Evolutionary conservation across 2,113 vertebrate genomes (phyloP).

Genomic region (Cephalophus harveyi): DNA sequence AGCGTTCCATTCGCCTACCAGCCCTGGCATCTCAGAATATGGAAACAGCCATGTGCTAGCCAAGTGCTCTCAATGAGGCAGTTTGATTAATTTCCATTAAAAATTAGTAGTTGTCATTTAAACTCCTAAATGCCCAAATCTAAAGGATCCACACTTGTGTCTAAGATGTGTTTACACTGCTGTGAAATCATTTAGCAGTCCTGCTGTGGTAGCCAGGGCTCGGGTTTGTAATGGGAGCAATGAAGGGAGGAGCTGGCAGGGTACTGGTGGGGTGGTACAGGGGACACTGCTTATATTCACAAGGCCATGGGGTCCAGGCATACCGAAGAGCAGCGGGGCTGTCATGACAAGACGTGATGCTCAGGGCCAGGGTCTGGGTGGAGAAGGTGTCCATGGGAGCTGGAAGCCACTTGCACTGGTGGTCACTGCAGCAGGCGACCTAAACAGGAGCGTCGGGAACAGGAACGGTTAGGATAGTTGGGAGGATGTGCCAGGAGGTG

Average conservation of each 20-base stretch:
- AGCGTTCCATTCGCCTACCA: not conserved
- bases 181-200: not conserved
- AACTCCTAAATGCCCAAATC: not conserved
- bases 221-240: not conserved
- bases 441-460: constrained; percentile 37
- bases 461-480: rapidly evolving
- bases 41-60: not conserved
- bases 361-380: constrained; percentile 72
- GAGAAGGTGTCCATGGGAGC: constrained; percentile 64
- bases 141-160: not conserved
- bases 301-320: constrained; percentile 92
- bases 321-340: constrained; percentile 84
- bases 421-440: constrained; percentile 84
- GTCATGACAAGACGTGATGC: constrained; percentile 39
- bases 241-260: constrained; percentile 89
- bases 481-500: not conserved
- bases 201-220: not conserved
- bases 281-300: constrained; percentile 86
- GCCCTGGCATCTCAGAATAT: not conserved
- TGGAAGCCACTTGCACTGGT: constrained; percentile 76
- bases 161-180: not conserved
- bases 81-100: not conserved
- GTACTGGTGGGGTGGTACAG: constrained; percentile 81
- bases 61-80: not conserved
- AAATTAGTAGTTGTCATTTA: not conserved